Percentiles rank a stretch among this genome's conserved stretches.
phyloP scores from a whole-genome alignment of 2,797 vertebrate genomes.

The Sorex maritimensis region DNA sequence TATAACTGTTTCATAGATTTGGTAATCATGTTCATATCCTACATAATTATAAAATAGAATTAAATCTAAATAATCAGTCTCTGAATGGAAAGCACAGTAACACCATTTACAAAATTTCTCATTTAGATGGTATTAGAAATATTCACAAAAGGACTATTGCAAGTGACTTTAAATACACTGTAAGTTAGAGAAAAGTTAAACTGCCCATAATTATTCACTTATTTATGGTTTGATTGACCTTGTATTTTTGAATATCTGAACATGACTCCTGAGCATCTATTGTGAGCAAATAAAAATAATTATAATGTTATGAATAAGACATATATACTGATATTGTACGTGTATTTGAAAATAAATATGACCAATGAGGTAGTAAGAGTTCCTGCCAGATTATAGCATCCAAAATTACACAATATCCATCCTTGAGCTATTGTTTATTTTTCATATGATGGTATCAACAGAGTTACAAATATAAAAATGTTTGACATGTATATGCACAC shows the following conservation, averaged over 20 bases:
- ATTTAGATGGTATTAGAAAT: background rate
- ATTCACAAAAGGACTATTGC: slow-evolving; percentile 21
- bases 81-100: slow-evolving; percentile 36
- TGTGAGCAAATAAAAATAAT: slow-evolving; percentile 27
- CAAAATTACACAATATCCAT: background rate
- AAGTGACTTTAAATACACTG: slow-evolving; percentile 16
- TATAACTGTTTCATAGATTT: slow-evolving; percentile 29
- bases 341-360: background rate
- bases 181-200: slow-evolving; percentile 26
- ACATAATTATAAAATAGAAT: slow-evolving; percentile 51
- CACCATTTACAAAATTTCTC: slow-evolving; percentile 51
- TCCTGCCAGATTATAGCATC: background rate
- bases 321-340: background rate
- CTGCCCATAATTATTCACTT: background rate
- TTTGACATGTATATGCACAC: background rate
- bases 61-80: slow-evolving; percentile 6
- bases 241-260: slow-evolving; percentile 26
- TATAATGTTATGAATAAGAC: background rate
- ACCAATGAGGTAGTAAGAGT: background rate
- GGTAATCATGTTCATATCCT: slow-evolving; percentile 13
- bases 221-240: background rate
- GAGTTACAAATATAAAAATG: background rate
- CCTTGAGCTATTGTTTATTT: background rate
- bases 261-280: background rate
- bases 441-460: background rate